Percentiles rank a stretch among this genome's conserved stretches.
Conservation (phyloP, 2,888 invertebrate species). For the Crossocerus cetratus region DNA sequence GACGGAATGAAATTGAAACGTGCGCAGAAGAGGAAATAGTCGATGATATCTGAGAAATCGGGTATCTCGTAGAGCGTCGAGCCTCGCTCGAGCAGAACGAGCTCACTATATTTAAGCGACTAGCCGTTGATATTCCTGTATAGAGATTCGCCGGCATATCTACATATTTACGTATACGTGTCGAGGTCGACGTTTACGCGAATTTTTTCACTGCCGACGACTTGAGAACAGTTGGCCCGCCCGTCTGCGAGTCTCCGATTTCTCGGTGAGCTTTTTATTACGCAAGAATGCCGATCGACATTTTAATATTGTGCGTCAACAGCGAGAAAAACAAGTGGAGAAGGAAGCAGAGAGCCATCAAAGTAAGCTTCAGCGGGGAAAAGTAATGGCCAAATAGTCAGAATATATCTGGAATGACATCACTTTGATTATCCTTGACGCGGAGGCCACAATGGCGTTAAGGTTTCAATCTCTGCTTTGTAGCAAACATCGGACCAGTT, state of each 20-base stretch:
- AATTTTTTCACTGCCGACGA: neutral
- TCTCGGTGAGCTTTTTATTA: neutral
- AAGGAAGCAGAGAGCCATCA: neutral
- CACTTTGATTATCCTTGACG: constrained; percentile 1
- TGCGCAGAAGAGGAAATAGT: neutral
- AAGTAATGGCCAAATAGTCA: too few species aligned
- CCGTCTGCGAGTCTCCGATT: neutral
- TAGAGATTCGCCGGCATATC: constrained; percentile 14
- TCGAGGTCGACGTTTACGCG: constrained; percentile 32
- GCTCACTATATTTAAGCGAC: constrained; percentile 33
- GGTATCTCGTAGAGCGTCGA: neutral
- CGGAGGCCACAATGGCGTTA: neutral
- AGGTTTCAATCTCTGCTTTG: neutral
- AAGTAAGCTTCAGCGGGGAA: too few species aligned
- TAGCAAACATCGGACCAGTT: neutral
- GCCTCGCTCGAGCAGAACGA: neutral
- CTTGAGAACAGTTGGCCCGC: constrained; percentile 9
- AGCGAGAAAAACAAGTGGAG: too few species aligned
- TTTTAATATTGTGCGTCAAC: too few species aligned
- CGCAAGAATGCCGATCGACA: neutral
- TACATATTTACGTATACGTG: constrained; percentile 25
- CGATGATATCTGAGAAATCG: neutral
- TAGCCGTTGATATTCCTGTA: constrained; percentile 30
- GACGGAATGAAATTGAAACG: too few species aligned
- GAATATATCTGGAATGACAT: neutral